Evolutionary conservation across 1,140 invertebrate genomes (phyloP).

Genomic region (Lepidurus arcticus): DNA sequence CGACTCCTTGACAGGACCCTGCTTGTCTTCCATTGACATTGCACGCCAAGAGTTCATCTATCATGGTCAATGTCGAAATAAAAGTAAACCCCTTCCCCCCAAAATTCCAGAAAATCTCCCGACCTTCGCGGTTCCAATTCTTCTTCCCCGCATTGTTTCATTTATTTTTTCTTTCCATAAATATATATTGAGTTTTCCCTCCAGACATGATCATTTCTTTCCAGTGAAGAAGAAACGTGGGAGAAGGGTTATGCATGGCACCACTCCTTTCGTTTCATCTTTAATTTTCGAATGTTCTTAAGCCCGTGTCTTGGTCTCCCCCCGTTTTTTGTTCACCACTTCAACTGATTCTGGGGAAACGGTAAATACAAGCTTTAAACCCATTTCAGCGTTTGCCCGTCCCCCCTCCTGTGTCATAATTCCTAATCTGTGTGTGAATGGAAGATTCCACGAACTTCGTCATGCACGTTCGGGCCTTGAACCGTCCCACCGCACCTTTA

Average conservation of each 20-base stretch:
- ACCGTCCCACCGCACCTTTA: neutral
- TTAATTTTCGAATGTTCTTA: neutral
- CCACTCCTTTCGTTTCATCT: neutral
- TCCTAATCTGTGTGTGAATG: neutral
- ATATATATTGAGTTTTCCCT: too few species aligned
- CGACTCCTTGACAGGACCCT: neutral
- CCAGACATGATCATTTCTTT: too few species aligned
- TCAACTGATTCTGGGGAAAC: neutral
- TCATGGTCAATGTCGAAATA: slow-evolving; percentile 11
- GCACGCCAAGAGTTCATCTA: neutral
- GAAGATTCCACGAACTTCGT: neutral
- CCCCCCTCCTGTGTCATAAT: neutral
- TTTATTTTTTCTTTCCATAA: too few species aligned
- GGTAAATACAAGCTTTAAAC: neutral
- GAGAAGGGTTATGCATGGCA: too few species aligned
- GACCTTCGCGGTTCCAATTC: neutral
- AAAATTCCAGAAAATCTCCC: neutral
- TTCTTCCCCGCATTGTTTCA: neutral
- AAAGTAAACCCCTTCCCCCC: neutral
- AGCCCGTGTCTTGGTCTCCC: neutral
- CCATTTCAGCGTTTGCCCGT: neutral
- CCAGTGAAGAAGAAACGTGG: too few species aligned
- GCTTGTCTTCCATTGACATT: slow-evolving; percentile 13
- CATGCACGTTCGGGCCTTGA: neutral
- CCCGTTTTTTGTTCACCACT: neutral